A percentile compares a stretch with the other conserved stretches of the same genome.
Evolutionary conservation across 2,888 invertebrate genomes (phyloP).

Genomic region (Pachliopta kotzebuea): DNA sequence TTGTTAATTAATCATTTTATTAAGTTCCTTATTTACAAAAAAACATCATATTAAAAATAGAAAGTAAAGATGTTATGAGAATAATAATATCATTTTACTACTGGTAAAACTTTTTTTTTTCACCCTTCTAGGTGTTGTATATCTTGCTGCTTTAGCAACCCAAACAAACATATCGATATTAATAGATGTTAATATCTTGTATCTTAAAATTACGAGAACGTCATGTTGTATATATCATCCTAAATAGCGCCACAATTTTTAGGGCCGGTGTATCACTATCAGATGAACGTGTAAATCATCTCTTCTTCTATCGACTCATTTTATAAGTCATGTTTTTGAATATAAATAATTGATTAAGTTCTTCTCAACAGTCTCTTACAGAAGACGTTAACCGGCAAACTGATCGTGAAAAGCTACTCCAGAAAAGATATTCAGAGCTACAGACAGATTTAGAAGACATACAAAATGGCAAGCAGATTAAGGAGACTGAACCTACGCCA

Average conservation of each 20-base stretch:
- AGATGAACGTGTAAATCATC: too few relatives aligned
- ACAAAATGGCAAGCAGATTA: conserved; percentile 50
- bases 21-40: neutral
- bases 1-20: neutral
- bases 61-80: too few relatives aligned
- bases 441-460: conserved; percentile 81
- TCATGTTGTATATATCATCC: too few relatives aligned
- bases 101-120: neutral
- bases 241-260: too few relatives aligned
- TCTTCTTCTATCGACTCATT: too few relatives aligned
- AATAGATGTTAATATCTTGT: too few relatives aligned
- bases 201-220: too few relatives aligned
- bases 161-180: too few relatives aligned
- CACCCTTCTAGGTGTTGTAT: neutral
- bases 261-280: too few relatives aligned
- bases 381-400: conserved; percentile 96
- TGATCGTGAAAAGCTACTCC: conserved; percentile 93
- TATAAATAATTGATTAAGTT: neutral
- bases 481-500: conserved; percentile 27
- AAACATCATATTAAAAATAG: too few relatives aligned
- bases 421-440: conserved; percentile 89
- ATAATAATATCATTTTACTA: too few relatives aligned
- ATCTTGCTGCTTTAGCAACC: too few relatives aligned
- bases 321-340: neutral
- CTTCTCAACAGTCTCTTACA: conserved; percentile 84